Percentiles rank a stretch among this genome's conserved stretches.
phyloP scores from a whole-genome alignment of 2,113 vertebrate genomes.

The Typhlomys cinereus region DNA sequence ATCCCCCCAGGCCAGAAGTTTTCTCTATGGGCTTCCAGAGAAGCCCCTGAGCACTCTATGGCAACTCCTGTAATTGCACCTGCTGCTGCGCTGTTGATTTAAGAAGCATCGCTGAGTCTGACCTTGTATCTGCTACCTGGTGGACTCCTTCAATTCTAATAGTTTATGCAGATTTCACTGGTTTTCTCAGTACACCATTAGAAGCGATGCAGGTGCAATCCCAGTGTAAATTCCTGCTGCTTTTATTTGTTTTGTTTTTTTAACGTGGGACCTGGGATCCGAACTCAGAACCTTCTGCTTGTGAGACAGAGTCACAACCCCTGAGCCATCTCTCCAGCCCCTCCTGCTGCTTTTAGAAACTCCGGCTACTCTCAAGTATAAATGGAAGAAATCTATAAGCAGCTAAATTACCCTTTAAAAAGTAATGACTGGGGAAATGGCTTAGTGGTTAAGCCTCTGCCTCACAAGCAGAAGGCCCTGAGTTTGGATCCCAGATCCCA shows the following conservation, averaged over 20 bases:
- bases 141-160: neutral
- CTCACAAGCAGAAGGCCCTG: too few relatives aligned
- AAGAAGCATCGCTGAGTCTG: too few relatives aligned
- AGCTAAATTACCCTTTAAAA: neutral
- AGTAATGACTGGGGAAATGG: too few relatives aligned
- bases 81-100: neutral
- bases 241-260: too few relatives aligned
- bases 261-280: too few relatives aligned
- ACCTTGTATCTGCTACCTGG: too few relatives aligned
- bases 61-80: neutral
- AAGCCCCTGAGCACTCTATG: neutral
- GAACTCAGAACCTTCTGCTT: too few relatives aligned
- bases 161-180: fast-evolving
- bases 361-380: neutral
- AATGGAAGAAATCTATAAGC: neutral
- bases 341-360: too few relatives aligned
- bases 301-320: too few relatives aligned
- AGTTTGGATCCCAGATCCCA: too few relatives aligned
- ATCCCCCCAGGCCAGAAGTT: neutral
- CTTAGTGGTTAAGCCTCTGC: too few relatives aligned
- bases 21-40: neutral
- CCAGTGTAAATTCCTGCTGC: neutral
- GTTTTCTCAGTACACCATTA: neutral
- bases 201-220: neutral
- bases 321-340: too few relatives aligned